A percentile compares a stretch with the other conserved stretches of the same genome.
Conservation (phyloP, 2,888 invertebrate species). For the Xanthostigma xanthostigma region DNA sequence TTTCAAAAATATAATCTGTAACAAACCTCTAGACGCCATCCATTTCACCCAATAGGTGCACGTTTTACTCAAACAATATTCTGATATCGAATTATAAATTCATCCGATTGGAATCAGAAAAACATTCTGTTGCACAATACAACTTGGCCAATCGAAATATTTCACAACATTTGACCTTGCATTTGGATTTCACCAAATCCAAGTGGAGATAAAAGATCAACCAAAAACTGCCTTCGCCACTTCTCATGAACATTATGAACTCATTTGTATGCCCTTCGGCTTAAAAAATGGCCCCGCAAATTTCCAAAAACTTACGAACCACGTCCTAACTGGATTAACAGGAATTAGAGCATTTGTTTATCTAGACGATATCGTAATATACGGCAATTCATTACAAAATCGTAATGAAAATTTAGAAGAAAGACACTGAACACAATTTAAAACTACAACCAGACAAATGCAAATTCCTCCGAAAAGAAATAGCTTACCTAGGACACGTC, state of each 20-base stretch:
- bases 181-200: conserved; percentile 25
- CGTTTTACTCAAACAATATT: too few species aligned
- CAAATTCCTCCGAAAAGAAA: conserved; percentile 12
- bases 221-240: conserved; percentile 23
- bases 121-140: too few species aligned
- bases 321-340: conserved; percentile 20
- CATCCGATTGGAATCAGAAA: too few species aligned
- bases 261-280: conserved; percentile 22
- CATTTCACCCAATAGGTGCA: too few species aligned
- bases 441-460: conserved; percentile 14
- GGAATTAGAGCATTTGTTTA: conserved; percentile 20
- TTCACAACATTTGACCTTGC: conserved; percentile 24
- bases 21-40: too few species aligned
- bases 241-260: conserved; percentile 21
- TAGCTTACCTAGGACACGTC: conserved; percentile 17
- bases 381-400: conserved; percentile 12
- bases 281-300: conserved; percentile 26
- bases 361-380: conserved; percentile 21
- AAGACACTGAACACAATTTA: conserved; percentile 7
- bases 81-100: too few species aligned
- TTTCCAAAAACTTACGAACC: conserved; percentile 25
- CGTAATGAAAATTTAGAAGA: conserved; percentile 9
- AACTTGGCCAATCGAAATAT: conserved; percentile 22
- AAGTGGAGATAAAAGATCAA: conserved; percentile 16
- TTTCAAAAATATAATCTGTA: too few species aligned